Base-by-base conservation (phyloP, 2,113 vertebrate genomes). In the Elephantulus edwardii region DNA sequence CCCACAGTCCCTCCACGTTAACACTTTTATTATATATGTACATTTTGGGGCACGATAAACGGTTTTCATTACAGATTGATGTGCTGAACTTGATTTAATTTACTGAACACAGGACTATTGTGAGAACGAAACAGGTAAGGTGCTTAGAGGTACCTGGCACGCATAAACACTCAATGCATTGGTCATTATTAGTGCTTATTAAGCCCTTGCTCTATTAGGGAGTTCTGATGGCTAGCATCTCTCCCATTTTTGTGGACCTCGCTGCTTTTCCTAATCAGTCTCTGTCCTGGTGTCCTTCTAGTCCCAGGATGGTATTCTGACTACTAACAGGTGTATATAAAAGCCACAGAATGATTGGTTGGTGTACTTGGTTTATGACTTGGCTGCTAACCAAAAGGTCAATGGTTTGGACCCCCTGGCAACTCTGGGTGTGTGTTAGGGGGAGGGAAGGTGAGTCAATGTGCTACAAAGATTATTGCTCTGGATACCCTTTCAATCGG, bases 101-200 rank as follows among this genome's bases (percentile, higher is more conserved):
- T 85, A 22, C 22, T 0, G 90, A n/a, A n/a, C 2, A 12, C 14
- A 68, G 50, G 42, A 30, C 40, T 66, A 28, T n/a, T 68, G 52
- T 66, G 52, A 92, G 19, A 76, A 68, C 64, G 40, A 66, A 90
- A 88, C 44, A 70, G 30, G 33, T 50, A 81, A 88, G 44, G 44
- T 88, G 88, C 64, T 83, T 74, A 58, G 33, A 91, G 22, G 24
- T 79, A 44, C n/a, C 46, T 56, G 54, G 46, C 48, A 40, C 19
- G 48, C 8, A 52, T 62, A 38, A 17, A n/a, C 24, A 75, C 24
- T 48, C 50, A 68, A 8, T 35, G 58, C 52, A 42, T 64, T 33
- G 56, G 66, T n/a, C 35, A 62, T 52, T 28, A 26, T 62, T 10
- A 86, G 66, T n/a, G 71, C 60, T 22, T 46, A 46, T 70, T 83